A percentile compares a stretch with the other conserved stretches of the same genome.
phyloP scores from a whole-genome alignment of 2,113 vertebrate genomes.

The Rattus rattus region DNA sequence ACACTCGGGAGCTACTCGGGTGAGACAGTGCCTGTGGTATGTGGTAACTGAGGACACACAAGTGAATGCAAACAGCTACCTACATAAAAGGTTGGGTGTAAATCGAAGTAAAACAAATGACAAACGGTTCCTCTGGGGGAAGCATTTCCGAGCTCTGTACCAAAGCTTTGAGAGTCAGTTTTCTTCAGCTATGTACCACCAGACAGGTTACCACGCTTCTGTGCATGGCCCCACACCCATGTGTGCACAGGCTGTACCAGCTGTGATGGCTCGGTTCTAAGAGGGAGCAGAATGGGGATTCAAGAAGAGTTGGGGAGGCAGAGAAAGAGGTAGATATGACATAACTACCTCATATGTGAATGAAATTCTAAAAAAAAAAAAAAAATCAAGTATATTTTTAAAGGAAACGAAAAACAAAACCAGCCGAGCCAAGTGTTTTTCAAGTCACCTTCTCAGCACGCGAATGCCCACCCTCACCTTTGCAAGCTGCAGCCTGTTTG shows the following conservation, averaged over 20 bases:
- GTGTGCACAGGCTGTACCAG: background rate
- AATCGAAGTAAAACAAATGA: background rate
- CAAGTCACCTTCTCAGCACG: background rate
- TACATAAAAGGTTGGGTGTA: background rate
- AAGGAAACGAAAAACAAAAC: too few relatives aligned
- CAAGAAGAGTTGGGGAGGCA: background rate
- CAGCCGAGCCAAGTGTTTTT: background rate
- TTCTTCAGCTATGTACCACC: background rate
- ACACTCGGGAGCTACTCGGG: constrained; percentile 64
- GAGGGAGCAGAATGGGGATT: background rate
- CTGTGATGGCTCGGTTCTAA: too few relatives aligned
- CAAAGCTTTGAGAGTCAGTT: background rate
- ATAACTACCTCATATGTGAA: background rate
- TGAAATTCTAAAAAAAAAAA: background rate
- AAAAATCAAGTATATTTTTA: background rate
- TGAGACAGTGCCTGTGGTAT: constrained; percentile 45
- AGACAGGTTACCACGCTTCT: background rate
- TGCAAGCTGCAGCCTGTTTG: background rate
- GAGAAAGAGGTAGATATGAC: background rate
- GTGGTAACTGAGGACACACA: background rate
- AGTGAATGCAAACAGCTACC: constrained; percentile 66
- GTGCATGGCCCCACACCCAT: too few relatives aligned
- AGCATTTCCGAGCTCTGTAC: background rate
- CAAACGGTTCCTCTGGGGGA: background rate
- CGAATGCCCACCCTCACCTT: background rate